Conservation (phyloP, 2,797 vertebrate species). For the Megaceryle alcyon region DNA sequence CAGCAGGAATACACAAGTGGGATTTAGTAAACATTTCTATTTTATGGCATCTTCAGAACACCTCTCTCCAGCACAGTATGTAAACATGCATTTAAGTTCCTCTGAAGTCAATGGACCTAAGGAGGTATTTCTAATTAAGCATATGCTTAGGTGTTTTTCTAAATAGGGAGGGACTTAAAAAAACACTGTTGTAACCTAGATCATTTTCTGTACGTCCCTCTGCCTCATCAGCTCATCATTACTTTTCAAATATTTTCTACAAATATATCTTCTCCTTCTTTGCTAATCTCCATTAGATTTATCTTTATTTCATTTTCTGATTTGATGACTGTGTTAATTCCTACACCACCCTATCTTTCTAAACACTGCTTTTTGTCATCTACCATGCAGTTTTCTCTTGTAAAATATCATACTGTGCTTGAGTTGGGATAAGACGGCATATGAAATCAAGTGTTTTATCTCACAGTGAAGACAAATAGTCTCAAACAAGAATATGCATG, state of each 20-base stretch:
- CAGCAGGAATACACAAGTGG: background rate
- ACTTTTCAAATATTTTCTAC: background rate
- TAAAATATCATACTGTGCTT: background rate
- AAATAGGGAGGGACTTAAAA: background rate
- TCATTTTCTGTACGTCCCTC: background rate
- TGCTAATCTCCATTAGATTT: background rate
- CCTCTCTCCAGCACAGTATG: background rate
- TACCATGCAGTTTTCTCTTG: background rate
- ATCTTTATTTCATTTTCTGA: constrained; percentile 19
- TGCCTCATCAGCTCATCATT: background rate
- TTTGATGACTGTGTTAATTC: constrained; percentile 2
- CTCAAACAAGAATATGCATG: constrained; percentile 2
- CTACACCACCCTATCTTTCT: background rate
- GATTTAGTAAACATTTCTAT: background rate
- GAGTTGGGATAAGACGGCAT: background rate
- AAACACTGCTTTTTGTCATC: background rate
- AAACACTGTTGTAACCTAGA: background rate
- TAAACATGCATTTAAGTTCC: background rate
- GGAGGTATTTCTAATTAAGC: background rate
- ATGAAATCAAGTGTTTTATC: constrained; percentile 4
- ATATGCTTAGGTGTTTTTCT: background rate
- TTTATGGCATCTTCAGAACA: background rate
- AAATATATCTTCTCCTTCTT: background rate
- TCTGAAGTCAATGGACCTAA: background rate
- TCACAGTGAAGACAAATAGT: constrained; percentile 12